Conservation (phyloP, 2,888 invertebrate genomes). For the Calephelis perditalis region DNA sequence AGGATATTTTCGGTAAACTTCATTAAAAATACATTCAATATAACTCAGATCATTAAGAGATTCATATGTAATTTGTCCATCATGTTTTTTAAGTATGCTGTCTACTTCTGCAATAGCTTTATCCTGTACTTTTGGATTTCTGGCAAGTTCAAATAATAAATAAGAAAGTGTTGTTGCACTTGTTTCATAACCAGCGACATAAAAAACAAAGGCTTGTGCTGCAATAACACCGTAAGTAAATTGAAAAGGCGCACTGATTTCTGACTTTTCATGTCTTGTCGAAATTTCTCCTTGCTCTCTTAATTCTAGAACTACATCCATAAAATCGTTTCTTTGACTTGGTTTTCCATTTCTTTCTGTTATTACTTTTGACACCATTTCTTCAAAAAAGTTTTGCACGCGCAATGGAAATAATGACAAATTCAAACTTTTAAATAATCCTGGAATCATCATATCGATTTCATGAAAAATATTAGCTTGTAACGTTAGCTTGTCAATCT, state of each 20-base stretch:
- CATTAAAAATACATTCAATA: conserved; percentile 50
- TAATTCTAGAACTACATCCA: conserved; percentile 47
- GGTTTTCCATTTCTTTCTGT: conserved; percentile 40
- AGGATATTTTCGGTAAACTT: conserved; percentile 61
- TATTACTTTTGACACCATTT: conserved; percentile 33
- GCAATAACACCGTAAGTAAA: conserved; percentile 46
- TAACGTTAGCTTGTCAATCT: conserved; percentile 11
- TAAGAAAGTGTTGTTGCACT: conserved; percentile 55
- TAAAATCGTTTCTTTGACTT: conserved; percentile 43
- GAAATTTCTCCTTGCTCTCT: conserved; percentile 37
- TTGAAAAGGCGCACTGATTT: conserved; percentile 34
- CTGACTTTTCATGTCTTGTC: conserved; percentile 22
- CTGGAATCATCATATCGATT: conserved; percentile 16
- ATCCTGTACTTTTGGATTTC: conserved; percentile 51
- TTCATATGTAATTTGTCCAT: conserved; percentile 52
- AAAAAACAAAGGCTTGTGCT: conserved; percentile 61
- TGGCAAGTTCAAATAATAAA: conserved; percentile 48
- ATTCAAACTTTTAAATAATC: conserved; percentile 23
- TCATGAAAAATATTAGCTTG: conserved; percentile 7
- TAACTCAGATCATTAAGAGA: conserved; percentile 51
- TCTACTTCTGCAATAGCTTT: conserved; percentile 47
- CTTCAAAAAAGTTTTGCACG: conserved; percentile 35
- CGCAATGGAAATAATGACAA: conserved; percentile 35
- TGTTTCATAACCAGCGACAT: conserved; percentile 63
- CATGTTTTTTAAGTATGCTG: conserved; percentile 37